Base-by-base conservation (phyloP, 2,113 vertebrate genomes). In the Lepisosteus osseus region DNA sequence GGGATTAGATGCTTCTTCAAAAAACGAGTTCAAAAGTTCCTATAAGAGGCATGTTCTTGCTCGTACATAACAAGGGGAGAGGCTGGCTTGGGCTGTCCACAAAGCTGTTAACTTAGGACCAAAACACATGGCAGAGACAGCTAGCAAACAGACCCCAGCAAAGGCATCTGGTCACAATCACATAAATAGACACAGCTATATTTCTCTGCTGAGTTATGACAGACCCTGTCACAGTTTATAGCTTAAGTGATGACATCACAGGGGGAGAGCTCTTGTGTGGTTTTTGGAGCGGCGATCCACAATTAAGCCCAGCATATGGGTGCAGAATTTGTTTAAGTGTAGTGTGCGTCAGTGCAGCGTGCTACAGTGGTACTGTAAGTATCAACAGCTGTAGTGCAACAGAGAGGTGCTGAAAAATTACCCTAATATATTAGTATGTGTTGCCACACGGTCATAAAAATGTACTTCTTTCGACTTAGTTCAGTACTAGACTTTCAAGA, bases 101-200 rank as follows among this genome's bases (percentile, higher is more conserved):
- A 80, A 51, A 80, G 78, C 81, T 79, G 83, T 84, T 86, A 88
- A 84, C 79, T 74, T 85, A 84, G 90, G 74, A 75, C 73, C 79
- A 79, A 80, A 73, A 79, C 68, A 79, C 84, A 87, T 57, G 44
- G 72, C 77, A 72, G 65, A 72, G 80, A 85, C 47, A 51, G 47
- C 47, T 6, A 51, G 47, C 47, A 51, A 51, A 51, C 47, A 51
- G 47, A 51, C 47, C 9, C 47, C 47, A 51, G 47, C 9, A 9
- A 5, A 51, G 47, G 47, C 79, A 77, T 71, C 81, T 78, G 76
- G 74, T n/a, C 72, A 74, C 66, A 80, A 78, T 69, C 74, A 55
- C 54, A 59, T 40, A 68, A 3, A 61, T 74, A 76, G 57, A 74
- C 76, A 74, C 12, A 71, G 43, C 57, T 61, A 11, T 61, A 62